Base-by-base conservation (phyloP, 2,888 invertebrate genomes). In the Neoaliturus tenellus region DNA sequence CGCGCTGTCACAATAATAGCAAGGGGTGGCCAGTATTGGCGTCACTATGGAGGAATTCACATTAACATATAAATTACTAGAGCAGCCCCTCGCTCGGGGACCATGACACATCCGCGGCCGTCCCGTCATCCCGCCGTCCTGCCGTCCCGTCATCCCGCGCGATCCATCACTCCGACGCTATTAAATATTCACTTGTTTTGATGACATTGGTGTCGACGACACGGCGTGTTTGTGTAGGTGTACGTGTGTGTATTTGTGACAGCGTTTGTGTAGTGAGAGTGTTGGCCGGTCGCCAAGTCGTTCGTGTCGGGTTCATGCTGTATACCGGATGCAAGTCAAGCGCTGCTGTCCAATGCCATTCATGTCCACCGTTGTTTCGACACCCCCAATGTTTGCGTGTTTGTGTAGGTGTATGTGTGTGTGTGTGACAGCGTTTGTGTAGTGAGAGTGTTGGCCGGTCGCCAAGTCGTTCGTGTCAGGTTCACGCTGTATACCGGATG, bases 11-110 rank as follows among this genome's bases (percentile, higher is more conserved):
- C 78, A 78, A 78, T 78, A 78, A 78, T 33, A 35, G 71, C 39
- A 20, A 39, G 35, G 55, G 78, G 78, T 55, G 48, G 33, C n/a
- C 69, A 51, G 73, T 41, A 78, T 62, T 44, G 78, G 48, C 67
- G 35, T 73, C 23, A 51, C 62, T 67, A 69, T 75, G 58, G 62
- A 84, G 84, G 84, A 84, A 84, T 85, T 78, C 83, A 80, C 84
- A 85, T 85, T 85, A 85, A 81, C 85, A 85, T 85, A 85, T 85
- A 85, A 85, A 85, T 85, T 81, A 85, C 82, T 48, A 67, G 82
- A 41, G 80, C 78, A 62, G 44, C 83, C 62, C 44, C 83, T 71
- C 31, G 10, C 73, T 35, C 73, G 48, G 82, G 82, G 41, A 51
- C 55, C 55, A 73, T 82, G 78, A 83, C 83, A 84, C 83, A 83